phyloP scores from a whole-genome alignment of 2,113 vertebrate species.

The Butorides virescens region DNA sequence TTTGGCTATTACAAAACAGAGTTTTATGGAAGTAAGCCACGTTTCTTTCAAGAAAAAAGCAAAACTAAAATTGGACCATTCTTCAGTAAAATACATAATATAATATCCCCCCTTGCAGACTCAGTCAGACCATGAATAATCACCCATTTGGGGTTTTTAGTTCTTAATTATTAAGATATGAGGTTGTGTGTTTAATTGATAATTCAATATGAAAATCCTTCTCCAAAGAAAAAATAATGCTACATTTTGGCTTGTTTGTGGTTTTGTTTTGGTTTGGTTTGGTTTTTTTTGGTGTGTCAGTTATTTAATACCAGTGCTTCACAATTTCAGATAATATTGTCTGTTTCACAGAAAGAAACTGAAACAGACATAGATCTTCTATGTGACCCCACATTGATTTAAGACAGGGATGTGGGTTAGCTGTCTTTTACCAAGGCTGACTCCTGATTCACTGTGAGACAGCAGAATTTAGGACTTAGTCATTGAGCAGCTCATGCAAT shows the following conservation, averaged over 20 bases:
- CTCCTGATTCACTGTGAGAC: not conserved
- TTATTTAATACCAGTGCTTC: not conserved
- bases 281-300: not conserved
- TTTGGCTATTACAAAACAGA: not conserved
- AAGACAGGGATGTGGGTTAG: not conserved
- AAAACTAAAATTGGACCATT: not conserved
- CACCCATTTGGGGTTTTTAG: not conserved
- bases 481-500: not conserved
- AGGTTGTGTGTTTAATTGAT: not conserved
- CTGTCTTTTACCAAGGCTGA: not conserved
- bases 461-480: not conserved
- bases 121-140: not conserved
- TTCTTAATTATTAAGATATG: not conserved
- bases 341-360: not conserved
- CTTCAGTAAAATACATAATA: not conserved
- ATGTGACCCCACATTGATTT: not conserved
- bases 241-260: not conserved
- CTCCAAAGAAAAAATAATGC: not conserved
- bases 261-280: not conserved
- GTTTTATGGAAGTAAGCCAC: not conserved
- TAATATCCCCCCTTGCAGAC: not conserved
- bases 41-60: not conserved
- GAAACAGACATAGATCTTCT: not conserved
- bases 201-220: not conserved
- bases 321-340: not conserved